Percentiles rank a stretch among this genome's conserved stretches.
Conservation (phyloP, 2,888 invertebrate genomes). For the Epistrophella euchroma region DNA sequence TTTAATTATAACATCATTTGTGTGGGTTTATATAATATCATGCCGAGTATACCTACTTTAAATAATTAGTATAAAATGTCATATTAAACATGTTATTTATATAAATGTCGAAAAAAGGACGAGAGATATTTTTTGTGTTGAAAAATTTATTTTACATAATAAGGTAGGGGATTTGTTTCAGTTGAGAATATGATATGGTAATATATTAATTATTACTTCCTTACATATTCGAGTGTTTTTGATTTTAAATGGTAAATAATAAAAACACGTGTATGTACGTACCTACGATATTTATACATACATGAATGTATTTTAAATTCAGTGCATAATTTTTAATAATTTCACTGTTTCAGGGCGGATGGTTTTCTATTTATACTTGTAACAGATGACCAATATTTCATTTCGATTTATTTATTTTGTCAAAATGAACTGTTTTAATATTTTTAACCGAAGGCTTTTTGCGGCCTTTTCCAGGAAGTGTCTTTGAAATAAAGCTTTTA, state of each 20-base stretch:
- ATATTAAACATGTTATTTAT: constrained; percentile 22
- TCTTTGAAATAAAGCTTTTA: not conserved
- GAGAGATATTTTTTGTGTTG: not conserved
- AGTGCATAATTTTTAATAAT: not conserved
- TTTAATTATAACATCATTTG: constrained; percentile 25
- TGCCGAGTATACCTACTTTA: constrained; percentile 9
- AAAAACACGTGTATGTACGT: no score
- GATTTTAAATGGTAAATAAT: not conserved
- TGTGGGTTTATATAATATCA: not conserved
- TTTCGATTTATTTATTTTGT: not conserved
- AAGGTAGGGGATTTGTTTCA: constrained; percentile 3
- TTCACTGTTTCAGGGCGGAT: not conserved
- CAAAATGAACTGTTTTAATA: not conserved
- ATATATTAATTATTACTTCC: not conserved
- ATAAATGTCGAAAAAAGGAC: constrained; percentile 2
- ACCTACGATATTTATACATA: no score
- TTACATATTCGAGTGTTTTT: not conserved
- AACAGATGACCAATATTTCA: not conserved
- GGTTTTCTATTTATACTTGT: no score
- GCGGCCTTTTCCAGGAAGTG: not conserved
- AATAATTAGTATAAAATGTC: constrained; percentile 20
- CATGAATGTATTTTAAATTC: not conserved
- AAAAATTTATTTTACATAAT: constrained; percentile 1
- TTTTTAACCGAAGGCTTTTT: not conserved
- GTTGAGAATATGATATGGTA: not conserved